Conservation (phyloP, 2,888 invertebrate genomes). For the Gisinianus flammeolus region DNA sequence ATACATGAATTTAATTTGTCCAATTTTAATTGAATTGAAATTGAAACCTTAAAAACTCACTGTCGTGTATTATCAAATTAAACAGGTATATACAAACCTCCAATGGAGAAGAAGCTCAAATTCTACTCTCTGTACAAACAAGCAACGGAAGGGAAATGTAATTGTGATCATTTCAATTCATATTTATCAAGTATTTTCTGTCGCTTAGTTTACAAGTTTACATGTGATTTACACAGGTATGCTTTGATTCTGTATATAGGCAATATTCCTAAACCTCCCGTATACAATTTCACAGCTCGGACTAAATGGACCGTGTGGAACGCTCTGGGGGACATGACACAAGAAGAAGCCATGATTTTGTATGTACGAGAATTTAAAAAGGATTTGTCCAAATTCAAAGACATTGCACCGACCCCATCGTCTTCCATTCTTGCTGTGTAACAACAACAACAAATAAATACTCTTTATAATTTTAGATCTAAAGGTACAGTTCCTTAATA, state of each 20-base stretch:
- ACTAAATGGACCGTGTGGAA: slow-evolving; percentile 96
- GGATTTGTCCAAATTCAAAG: slow-evolving; percentile 64
- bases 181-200: too few species aligned
- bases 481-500: neutral
- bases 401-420: neutral
- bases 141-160: slow-evolving; percentile 86
- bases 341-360: slow-evolving; percentile 83
- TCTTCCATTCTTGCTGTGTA: too few species aligned
- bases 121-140: slow-evolving; percentile 96
- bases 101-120: slow-evolving; percentile 87
- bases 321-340: slow-evolving; percentile 79
- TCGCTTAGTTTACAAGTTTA: too few species aligned
- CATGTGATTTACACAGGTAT: too few species aligned
- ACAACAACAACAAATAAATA: neutral
- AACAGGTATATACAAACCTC: slow-evolving; percentile 92
- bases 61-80: neutral
- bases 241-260: too few species aligned
- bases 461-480: neutral
- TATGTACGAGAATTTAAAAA: slow-evolving; percentile 93
- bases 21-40: neutral
- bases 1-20: neutral
- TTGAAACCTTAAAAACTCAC: neutral
- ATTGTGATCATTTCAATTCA: too few species aligned
- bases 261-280: slow-evolving; percentile 61
- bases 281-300: slow-evolving; percentile 89